A percentile compares a stretch with the other conserved stretches of the same genome.
phyloP scores from a whole-genome alignment of 2,797 vertebrate genomes.

The Acipenser transmontanus region DNA sequence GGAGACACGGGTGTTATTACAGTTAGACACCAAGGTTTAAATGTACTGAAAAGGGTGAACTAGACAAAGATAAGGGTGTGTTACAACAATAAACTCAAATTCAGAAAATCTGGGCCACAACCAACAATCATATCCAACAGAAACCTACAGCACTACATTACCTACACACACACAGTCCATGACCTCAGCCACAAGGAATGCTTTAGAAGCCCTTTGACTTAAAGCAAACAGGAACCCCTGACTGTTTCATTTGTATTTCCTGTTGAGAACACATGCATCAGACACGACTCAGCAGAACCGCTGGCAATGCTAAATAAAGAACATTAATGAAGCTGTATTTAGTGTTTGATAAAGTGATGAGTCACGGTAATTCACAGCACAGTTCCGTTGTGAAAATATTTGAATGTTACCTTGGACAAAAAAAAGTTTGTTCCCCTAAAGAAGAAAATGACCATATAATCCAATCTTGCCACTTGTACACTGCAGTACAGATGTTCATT shows the following conservation, averaged over 20 bases:
- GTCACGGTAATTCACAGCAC: too few species aligned
- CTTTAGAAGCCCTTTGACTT: not conserved
- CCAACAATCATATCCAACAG: not conserved
- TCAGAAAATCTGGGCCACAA: not conserved
- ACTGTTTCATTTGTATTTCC: conserved; percentile 12
- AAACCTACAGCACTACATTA: not conserved
- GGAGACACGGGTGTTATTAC: not conserved
- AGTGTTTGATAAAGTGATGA: too few species aligned
- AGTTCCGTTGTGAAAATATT: too few species aligned
- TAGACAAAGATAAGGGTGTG: too few species aligned
- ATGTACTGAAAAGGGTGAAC: too few species aligned
- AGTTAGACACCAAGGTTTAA: too few species aligned
- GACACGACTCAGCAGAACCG: conserved; percentile 22
- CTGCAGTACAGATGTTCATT: not conserved
- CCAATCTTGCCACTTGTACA: too few species aligned
- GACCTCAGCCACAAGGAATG: not conserved
- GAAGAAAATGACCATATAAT: too few species aligned
- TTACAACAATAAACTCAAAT: not conserved
- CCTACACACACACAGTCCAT: not conserved
- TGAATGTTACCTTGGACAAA: too few species aligned
- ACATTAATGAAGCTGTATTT: too few species aligned
- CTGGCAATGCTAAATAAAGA: not conserved
- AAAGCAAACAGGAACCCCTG: not conserved
- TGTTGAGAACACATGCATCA: conserved; percentile 28
- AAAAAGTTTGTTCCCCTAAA: too few species aligned